These are phyloP conservation scores for Valencia hispanica DNA, from an alignment of 2,797 vertebrate species.

Conservation along the genomic window DNA sequence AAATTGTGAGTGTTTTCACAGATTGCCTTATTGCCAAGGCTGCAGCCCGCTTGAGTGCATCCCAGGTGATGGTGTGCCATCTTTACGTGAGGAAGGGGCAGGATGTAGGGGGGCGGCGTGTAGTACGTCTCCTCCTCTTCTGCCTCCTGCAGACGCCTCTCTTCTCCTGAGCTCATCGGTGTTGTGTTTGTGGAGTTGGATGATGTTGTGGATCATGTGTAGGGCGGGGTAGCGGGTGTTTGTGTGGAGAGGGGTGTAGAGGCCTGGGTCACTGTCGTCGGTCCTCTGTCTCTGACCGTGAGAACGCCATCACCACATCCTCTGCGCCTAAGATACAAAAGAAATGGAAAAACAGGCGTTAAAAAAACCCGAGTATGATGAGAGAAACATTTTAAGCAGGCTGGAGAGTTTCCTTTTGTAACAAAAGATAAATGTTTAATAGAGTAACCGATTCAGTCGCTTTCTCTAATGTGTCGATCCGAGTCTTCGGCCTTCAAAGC, in stretches of 20 bases:
- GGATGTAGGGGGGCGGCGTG: slow-evolving; percentile 43
- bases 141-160: slow-evolving; percentile 31
- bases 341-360: background rate
- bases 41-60: slow-evolving; percentile 56
- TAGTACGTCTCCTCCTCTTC: slow-evolving; percentile 55
- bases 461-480: background rate
- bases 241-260: background rate
- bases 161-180: slow-evolving; percentile 75
- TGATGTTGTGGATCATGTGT: slow-evolving; percentile 50
- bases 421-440: background rate
- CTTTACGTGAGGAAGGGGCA: slow-evolving; percentile 62
- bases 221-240: slow-evolving; percentile 30
- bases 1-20: slow-evolving; percentile 65
- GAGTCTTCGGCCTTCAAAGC: background rate
- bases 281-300: slow-evolving; percentile 96
- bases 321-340: slow-evolving; percentile 87
- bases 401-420: background rate
- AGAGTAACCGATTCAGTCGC: background rate
- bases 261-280: slow-evolving; percentile 90
- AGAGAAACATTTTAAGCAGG: background rate
- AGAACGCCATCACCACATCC: slow-evolving; percentile 99
- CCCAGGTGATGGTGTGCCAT: slow-evolving; percentile 62
- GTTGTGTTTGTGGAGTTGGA: slow-evolving; percentile 61
- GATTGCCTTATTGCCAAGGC: slow-evolving; percentile 57
- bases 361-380: background rate